phyloP scores from a whole-genome alignment of 1,140 invertebrate genomes.

The Daktulosphaira vitifoliae region DNA sequence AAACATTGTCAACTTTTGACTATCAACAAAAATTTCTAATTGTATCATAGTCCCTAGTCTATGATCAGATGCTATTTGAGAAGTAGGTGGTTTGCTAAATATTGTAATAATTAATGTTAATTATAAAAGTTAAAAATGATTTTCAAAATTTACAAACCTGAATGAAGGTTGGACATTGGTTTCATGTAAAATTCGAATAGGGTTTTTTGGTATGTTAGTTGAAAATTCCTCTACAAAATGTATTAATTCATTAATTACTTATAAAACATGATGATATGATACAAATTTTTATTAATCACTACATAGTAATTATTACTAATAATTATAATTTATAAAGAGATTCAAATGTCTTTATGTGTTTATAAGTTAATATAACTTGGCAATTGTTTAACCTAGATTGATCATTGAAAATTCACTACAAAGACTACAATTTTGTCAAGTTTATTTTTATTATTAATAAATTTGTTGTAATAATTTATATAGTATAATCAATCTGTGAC shows the following conservation, averaged over 20 bases:
- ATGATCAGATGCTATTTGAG: background rate
- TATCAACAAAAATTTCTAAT: slow-evolving; percentile 42
- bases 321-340: no score
- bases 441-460: no score
- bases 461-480: no score
- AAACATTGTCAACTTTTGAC: slow-evolving; percentile 49
- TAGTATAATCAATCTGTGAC: no score
- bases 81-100: slow-evolving; percentile 4
- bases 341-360: no score
- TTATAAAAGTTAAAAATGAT: background rate
- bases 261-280: background rate
- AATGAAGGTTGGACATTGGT: slow-evolving; percentile 26
- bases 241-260: background rate
- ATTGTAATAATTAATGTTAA: background rate
- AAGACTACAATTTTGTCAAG: no score
- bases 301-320: no score
- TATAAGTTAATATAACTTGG: no score
- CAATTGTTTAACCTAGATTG: no score
- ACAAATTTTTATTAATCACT: no score
- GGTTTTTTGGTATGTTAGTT: slow-evolving; percentile 33
- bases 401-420: no score
- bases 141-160: background rate
- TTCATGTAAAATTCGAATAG: slow-evolving; percentile 33
- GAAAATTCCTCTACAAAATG: slow-evolving; percentile 28
- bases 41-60: background rate